Evolutionary conservation across 1,140 invertebrate genomes (phyloP).

Genomic region (Drosophila repletoides): DNA sequence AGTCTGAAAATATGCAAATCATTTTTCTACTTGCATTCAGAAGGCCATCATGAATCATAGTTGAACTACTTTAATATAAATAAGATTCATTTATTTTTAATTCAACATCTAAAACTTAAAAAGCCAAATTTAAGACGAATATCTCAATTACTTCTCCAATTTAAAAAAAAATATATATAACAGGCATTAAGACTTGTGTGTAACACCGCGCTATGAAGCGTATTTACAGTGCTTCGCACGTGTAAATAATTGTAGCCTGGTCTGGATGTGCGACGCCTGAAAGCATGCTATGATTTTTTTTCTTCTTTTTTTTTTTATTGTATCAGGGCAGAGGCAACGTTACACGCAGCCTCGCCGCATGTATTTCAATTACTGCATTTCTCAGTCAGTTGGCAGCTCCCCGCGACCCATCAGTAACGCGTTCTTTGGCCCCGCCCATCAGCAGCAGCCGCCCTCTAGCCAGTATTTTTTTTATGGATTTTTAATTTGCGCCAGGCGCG

Average conservation of each 20-base stretch:
- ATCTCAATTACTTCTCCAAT: no score
- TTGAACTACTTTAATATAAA: no score
- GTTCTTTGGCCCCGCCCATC: slow-evolving; percentile 19
- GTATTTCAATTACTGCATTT: slow-evolving; percentile 81
- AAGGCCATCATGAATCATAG: no score
- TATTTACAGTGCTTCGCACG: slow-evolving; percentile 38
- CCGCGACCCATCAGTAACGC: slow-evolving; percentile 4
- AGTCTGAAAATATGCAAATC: no score
- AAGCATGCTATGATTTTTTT: slow-evolving; percentile 40
- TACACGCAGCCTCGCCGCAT: slow-evolving; percentile 64
- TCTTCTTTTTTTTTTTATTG: neutral
- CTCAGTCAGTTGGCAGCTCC: slow-evolving; percentile 36
- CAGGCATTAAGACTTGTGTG: neutral
- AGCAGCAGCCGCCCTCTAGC: neutral
- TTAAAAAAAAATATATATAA: neutral
- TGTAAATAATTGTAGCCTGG: slow-evolving; percentile 69
- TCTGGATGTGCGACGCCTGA: slow-evolving; percentile 41
- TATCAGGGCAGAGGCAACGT: slow-evolving; percentile 13
- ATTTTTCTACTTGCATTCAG: no score
- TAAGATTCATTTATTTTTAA: no score
- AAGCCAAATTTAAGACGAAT: no score
- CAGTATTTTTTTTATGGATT: slow-evolving; percentile 51
- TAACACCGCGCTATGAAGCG: neutral
- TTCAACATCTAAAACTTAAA: no score
- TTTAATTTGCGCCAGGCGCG: slow-evolving; percentile 65